These are phyloP conservation scores for Aricia agestis DNA, from an alignment of 1,140 invertebrate species.

Conservation along the genomic window DNA sequence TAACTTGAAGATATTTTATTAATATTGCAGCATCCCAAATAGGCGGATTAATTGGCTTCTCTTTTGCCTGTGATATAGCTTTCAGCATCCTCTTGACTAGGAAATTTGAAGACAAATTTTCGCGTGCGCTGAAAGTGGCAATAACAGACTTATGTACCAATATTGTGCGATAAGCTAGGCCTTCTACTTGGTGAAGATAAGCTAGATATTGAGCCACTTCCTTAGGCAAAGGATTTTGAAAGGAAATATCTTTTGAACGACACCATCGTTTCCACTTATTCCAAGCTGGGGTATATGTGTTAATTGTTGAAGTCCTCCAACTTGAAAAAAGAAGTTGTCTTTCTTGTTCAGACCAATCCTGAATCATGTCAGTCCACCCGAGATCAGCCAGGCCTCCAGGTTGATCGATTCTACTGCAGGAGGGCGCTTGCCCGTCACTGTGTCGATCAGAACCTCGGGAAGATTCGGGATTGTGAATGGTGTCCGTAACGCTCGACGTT, in stretches of 20 bases:
- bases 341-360: conserved; percentile 33
- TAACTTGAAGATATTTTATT: conserved; percentile 40
- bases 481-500: conserved; percentile 31
- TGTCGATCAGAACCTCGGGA: conserved; percentile 33
- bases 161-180: neutral
- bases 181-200: conserved; percentile 14
- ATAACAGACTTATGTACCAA: neutral
- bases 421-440: conserved; percentile 37
- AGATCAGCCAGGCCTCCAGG: conserved; percentile 41
- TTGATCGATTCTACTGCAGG: conserved; percentile 30
- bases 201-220: conserved; percentile 25
- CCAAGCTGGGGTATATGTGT: conserved; percentile 27
- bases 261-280: conserved; percentile 21
- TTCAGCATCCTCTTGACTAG: no score
- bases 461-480: conserved; percentile 39
- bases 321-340: conserved; percentile 16
- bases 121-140: neutral
- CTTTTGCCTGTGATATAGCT: no score
- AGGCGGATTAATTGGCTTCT: no score
- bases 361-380: conserved; percentile 28
- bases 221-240: neutral
- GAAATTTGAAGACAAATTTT: neutral
- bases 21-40: no score
- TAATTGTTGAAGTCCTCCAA: conserved; percentile 28
- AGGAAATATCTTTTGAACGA: conserved; percentile 17